Percentiles rank a stretch among this genome's conserved stretches.
Conservation (phyloP, 2,113 vertebrate genomes). For the Diadophis punctatus region DNA sequence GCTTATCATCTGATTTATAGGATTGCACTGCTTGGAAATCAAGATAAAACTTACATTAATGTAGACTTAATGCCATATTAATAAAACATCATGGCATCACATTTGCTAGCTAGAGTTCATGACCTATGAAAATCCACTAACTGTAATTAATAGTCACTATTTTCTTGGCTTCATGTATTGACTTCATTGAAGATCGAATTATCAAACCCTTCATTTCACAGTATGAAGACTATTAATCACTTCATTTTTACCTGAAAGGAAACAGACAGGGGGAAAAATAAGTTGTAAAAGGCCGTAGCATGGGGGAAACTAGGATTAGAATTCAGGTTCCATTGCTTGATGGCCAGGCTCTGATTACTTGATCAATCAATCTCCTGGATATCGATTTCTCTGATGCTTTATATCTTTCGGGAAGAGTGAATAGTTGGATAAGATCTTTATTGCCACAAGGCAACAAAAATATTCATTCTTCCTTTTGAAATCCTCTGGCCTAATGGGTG, state of each 20-base stretch:
- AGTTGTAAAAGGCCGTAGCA: background rate
- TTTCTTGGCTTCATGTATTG: background rate
- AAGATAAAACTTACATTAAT: background rate
- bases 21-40: background rate
- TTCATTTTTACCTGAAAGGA: background rate
- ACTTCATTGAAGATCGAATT: background rate
- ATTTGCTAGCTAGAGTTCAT: background rate
- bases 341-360: background rate
- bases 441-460: background rate
- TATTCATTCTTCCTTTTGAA: background rate
- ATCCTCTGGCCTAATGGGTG: background rate
- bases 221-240: background rate
- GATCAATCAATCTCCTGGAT: background rate
- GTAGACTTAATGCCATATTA: background rate
- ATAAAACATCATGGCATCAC: background rate
- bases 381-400: background rate
- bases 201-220: background rate
- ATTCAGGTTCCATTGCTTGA: background rate
- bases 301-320: background rate
- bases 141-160: background rate
- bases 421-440: background rate
- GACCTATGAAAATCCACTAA: accelerated
- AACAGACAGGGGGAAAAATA: background rate
- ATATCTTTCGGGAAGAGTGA: background rate
- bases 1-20: background rate